phyloP scores from a whole-genome alignment of 2,888 invertebrate species.

The Sceliomorpha sp. region DNA sequence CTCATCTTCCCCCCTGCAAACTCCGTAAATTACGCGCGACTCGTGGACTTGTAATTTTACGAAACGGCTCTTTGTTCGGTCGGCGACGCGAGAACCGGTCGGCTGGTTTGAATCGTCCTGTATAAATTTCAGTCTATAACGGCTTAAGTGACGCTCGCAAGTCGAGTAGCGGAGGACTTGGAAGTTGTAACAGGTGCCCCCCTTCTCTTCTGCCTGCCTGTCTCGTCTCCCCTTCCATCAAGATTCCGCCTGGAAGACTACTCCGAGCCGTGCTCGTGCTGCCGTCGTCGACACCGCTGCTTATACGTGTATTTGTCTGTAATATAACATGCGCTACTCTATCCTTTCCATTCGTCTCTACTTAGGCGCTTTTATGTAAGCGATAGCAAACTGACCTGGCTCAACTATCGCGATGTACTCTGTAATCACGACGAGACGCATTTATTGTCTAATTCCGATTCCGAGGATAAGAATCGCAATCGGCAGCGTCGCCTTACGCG shows the following conservation, averaged over 20 bases:
- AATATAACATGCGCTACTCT: slow-evolving; percentile 20
- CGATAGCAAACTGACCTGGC: slow-evolving; percentile 41
- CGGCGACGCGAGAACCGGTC: slow-evolving; percentile 24
- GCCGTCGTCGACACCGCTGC: too few species aligned
- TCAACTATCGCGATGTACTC: slow-evolving; percentile 19
- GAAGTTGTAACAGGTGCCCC: slow-evolving; percentile 67
- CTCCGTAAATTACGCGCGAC: slow-evolving; percentile 18
- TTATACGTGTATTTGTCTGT: slow-evolving; percentile 5
- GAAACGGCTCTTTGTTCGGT: slow-evolving; percentile 24
- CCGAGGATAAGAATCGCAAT: slow-evolving; percentile 2
- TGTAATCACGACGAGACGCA: slow-evolving; percentile 15
- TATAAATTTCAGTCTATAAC: slow-evolving; percentile 60
- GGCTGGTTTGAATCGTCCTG: slow-evolving; percentile 41
- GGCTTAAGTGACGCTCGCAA: slow-evolving; percentile 51
- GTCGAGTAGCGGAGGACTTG: slow-evolving; percentile 54
- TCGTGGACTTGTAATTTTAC: slow-evolving; percentile 14
- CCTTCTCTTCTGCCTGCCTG: slow-evolving; percentile 24
- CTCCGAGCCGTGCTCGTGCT: too few species aligned
- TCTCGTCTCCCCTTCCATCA: slow-evolving; percentile 26
- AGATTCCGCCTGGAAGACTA: slow-evolving; percentile 25
- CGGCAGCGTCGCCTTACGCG: neutral
- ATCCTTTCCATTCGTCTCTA: slow-evolving; percentile 11
- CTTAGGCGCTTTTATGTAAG: slow-evolving; percentile 19
- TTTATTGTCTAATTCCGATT: slow-evolving; percentile 19
- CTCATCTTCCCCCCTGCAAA: slow-evolving; percentile 6